Evolutionary conservation across 2,797 vertebrate species (phyloP).

Genomic region (Gymnothorax javanicus): DNA sequence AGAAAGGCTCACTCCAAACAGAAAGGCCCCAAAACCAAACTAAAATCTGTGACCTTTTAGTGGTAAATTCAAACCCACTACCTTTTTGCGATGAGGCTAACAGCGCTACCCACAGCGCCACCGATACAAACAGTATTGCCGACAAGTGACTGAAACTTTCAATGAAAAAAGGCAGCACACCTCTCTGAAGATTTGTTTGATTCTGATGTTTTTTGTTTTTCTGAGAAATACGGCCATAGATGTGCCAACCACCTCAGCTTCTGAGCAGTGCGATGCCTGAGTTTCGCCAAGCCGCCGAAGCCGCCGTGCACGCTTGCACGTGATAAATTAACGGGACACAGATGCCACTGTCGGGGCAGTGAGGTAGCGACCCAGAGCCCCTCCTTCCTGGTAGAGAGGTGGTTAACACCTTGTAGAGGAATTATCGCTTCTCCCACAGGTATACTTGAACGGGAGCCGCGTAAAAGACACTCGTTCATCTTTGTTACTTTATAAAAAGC

Average conservation of each 20-base stretch:
- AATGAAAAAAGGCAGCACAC: neutral
- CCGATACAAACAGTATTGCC: no score
- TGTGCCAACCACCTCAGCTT: neutral
- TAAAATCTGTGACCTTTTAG: no score
- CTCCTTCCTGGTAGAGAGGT: neutral
- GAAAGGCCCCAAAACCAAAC: no score
- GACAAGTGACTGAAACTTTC: no score
- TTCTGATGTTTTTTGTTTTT: neutral
- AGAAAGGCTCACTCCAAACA: no score
- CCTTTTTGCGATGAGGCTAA: no score
- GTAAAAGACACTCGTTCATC: slow-evolving; percentile 72
- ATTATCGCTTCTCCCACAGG: slow-evolving; percentile 56
- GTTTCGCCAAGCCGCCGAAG: neutral
- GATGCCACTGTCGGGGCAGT: no score
- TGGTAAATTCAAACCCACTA: no score
- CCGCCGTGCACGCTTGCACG: neutral
- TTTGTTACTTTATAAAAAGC: slow-evolving; percentile 85
- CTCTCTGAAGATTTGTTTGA: neutral
- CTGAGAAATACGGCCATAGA: neutral
- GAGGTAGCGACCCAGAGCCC: neutral
- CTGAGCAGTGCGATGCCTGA: neutral
- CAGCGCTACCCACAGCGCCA: no score
- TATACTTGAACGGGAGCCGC: slow-evolving; percentile 52
- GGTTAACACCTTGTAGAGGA: slow-evolving; percentile 41
- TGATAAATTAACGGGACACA: neutral